A percentile compares a stretch with the other conserved stretches of the same genome.
Evolutionary conservation across 2,888 invertebrate species (phyloP).

Genomic region (Yponomeuta plumbellus): DNA sequence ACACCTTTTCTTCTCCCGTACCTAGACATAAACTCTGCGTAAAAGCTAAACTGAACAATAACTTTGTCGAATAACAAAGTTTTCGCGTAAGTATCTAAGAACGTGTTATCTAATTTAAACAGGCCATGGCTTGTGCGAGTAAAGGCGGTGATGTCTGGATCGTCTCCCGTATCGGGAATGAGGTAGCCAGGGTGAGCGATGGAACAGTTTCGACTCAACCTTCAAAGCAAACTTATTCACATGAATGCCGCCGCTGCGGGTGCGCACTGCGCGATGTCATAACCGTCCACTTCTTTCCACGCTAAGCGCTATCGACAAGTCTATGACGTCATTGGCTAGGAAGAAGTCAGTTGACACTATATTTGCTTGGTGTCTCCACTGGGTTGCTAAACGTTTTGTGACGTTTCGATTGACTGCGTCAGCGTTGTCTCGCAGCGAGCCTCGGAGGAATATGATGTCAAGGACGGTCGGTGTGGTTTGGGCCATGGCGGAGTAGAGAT

Average conservation of each 20-base stretch:
- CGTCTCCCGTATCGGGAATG: conserved; percentile 30
- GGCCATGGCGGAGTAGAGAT: conserved; percentile 82
- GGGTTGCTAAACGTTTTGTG: conserved; percentile 79
- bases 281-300: conserved; percentile 55
- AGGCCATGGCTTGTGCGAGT: conserved; percentile 34
- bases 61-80: too few relatives aligned
- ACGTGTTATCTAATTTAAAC: neutral
- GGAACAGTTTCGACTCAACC: conserved; percentile 23
- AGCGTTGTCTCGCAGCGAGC: conserved; percentile 79
- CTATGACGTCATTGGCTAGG: conserved; percentile 82
- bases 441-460: conserved; percentile 78
- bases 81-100: too few relatives aligned
- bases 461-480: conserved; percentile 82
- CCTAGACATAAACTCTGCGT: too few relatives aligned
- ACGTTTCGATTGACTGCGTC: conserved; percentile 82
- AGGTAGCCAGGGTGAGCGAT: conserved; percentile 50
- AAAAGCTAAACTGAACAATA: too few relatives aligned
- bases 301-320: conserved; percentile 77
- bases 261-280: conserved; percentile 52
- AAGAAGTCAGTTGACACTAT: conserved; percentile 86
- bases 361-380: conserved; percentile 81
- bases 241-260: conserved; percentile 50
- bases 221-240: conserved; percentile 30
- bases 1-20: too few relatives aligned
- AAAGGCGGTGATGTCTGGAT: conserved; percentile 31